Conservation (phyloP, 2,113 vertebrate genomes). For the Pseudorhombus dupliciocellatus region DNA sequence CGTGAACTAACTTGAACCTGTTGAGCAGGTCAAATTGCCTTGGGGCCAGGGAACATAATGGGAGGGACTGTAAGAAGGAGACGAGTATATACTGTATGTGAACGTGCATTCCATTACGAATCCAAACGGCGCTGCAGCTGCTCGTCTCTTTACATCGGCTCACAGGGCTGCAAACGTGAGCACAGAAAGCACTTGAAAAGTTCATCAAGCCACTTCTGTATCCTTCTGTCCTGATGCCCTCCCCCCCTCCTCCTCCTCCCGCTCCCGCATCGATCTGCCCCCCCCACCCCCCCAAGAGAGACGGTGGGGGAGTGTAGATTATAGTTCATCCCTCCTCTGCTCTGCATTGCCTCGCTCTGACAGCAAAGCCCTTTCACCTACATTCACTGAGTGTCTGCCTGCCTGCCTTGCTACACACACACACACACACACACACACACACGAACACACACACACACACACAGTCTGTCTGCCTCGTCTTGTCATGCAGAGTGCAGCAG, state of each 20-base stretch:
- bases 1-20: too few relatives aligned
- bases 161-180: neutral
- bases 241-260: conserved; percentile 14
- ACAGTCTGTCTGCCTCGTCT: conserved; percentile 45
- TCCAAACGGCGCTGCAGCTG: neutral
- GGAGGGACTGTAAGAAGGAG: too few relatives aligned
- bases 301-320: conserved; percentile 62
- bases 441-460: conserved; percentile 1
- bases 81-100: neutral
- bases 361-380: conserved; percentile 75
- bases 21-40: too few relatives aligned
- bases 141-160: neutral
- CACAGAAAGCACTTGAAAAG: conserved; percentile 17
- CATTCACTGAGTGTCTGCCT: conserved; percentile 60
- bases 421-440: conserved; percentile 16
- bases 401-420: conserved; percentile 20
- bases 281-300: conserved; percentile 26
- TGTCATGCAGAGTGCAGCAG: conserved; percentile 64
- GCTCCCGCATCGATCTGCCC: conserved; percentile 34
- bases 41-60: neutral
- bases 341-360: conserved; percentile 65
- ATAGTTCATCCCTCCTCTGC: conserved; percentile 62
- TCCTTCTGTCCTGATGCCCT: conserved; percentile 11
- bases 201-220: conserved; percentile 42
- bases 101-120: neutral